These are phyloP conservation scores for Neomonachus schauinslandi DNA, from an alignment of 2,113 vertebrate species.

Conservation along the genomic window DNA sequence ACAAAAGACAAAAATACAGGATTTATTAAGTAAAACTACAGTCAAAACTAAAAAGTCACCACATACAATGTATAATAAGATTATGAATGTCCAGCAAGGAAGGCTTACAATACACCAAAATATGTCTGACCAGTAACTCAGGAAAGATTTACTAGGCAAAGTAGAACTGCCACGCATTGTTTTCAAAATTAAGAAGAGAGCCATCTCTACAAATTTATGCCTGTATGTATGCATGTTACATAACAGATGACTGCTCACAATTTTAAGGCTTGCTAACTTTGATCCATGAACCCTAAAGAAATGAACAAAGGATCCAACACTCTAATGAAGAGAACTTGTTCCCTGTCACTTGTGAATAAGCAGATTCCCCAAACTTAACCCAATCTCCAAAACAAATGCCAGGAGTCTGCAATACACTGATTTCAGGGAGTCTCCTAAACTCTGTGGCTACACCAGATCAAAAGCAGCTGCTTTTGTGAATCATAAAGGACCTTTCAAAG, in stretches of 20 bases:
- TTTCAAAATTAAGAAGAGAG: slow-evolving; percentile 57
- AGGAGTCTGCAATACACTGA: slow-evolving; percentile 34
- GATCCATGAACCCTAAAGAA: slow-evolving; percentile 22
- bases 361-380: not conserved
- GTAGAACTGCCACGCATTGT: not conserved
- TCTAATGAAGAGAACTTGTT: not conserved
- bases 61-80: not conserved
- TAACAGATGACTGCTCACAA: slow-evolving; percentile 45
- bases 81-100: slow-evolving; percentile 27
- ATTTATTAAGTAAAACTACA: slow-evolving; percentile 3
- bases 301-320: not conserved
- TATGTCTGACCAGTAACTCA: not conserved
- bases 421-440: slow-evolving; percentile 58
- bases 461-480: slow-evolving; percentile 69
- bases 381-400: slow-evolving; percentile 58
- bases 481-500: slow-evolving; percentile 74
- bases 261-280: slow-evolving; percentile 22
- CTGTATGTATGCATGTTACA: not conserved
- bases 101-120: not conserved
- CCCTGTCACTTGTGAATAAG: slow-evolving; percentile 10
- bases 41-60: slow-evolving; percentile 19
- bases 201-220: not conserved
- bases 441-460: slow-evolving; percentile 22
- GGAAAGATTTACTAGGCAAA: slow-evolving; percentile 50
- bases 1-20: not conserved